Base-by-base conservation (phyloP, 2,113 vertebrate species). In the Gopherus evgoodei region DNA sequence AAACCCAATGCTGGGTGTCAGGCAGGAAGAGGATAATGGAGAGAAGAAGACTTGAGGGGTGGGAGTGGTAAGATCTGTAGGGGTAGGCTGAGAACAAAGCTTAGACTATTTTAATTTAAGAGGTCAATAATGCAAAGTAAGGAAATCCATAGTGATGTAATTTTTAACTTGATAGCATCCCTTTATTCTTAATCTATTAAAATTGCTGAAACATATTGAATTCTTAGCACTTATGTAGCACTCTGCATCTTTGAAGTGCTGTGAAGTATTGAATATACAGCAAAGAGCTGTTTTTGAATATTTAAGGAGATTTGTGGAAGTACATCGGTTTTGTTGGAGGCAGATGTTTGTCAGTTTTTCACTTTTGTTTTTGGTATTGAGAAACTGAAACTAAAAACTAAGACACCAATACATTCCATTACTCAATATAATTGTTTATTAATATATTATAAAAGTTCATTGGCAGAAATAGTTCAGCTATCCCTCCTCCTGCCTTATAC, bases 71-170 rank as follows among this genome's bases (percentile, higher is more conserved):
- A 80, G 24, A 86, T 14, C 25, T 1, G 9, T 16, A 6, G 8
- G 57, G 6, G 21, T 47, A 89, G 22, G 35, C 80, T 88, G 53
- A n/a, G 57, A 89, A 86, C 56, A 90, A 57, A 95, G 84, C 1
- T 1, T 44, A 72, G 25, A 21, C 27, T 35, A 5, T 75, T 91
- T 52, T 83, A 90, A 94, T 65, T 65, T 35, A 65, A 65, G 59
- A 65, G 31, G 62, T 96, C 89, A 87, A 81, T 94, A 92, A 90
- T 42, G 72, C 56, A 88, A 95, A 91, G 69, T 69, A 93, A 94
- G 44, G 88, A 21, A n/a, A 56, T 44, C 84, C 62, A 69, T 69
- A 91, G 90, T 84, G 90, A 86, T 91, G 52, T 42, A n/a, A 91
- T 92, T 88, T 95, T 84, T 94, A 65, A 91, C 90, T 89, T 88